Evolutionary conservation across 2,113 vertebrate genomes (phyloP), one percentile per base, ranked within the genome.

Genomic region (Phyllostomus hastatus): DNA sequence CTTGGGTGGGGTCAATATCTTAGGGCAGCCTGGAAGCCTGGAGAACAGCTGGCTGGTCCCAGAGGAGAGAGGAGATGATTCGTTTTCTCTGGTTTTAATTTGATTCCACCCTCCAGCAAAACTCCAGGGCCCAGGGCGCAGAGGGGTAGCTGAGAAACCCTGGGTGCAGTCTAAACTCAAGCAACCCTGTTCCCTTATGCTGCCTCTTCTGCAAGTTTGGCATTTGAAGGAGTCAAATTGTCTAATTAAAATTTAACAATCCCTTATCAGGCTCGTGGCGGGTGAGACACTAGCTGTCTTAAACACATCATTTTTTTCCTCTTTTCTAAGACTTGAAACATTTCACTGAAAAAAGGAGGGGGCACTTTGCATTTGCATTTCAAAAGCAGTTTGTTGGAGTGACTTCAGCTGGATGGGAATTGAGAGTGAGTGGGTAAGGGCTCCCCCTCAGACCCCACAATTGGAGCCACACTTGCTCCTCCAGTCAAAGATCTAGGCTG

Each of bases 231-330:
- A 96, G 76, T 96, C 88, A 93, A 97, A 97, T 96, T 98, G 96
- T 97, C 95, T 97, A 97, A 97, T 97, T 97, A 98, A 97, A 96
- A 96, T 95, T 57, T 86, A 97, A 96, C 95, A 97, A 96, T 95
- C 90, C 93, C 95, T 97, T 96, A 91, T 94, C 82, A 52, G 95
- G 91, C 80, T 97, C 61, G 1, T 95, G 93, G 92, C 86, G 64
- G 97, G 82, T 95, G 91, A 97, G 97, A 96, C 94, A 73, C 46
- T 91, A 64, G 94, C 97, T 97, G 95, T 98, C 97, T 98, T 93
- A 97, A 97, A 98, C 95, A 97, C 94, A 93, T 97, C 96, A 97
- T 52, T 94, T 91, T 95, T 91, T 66, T 1, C 50, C 59, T 90
- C 85, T 96, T 94, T 95, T 94, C 93, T 93, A 93, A 96, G 94